A percentile compares a stretch with the other conserved stretches of the same genome.
Conservation (phyloP, 1,140 invertebrate genomes). For the Pantala flavescens region DNA sequence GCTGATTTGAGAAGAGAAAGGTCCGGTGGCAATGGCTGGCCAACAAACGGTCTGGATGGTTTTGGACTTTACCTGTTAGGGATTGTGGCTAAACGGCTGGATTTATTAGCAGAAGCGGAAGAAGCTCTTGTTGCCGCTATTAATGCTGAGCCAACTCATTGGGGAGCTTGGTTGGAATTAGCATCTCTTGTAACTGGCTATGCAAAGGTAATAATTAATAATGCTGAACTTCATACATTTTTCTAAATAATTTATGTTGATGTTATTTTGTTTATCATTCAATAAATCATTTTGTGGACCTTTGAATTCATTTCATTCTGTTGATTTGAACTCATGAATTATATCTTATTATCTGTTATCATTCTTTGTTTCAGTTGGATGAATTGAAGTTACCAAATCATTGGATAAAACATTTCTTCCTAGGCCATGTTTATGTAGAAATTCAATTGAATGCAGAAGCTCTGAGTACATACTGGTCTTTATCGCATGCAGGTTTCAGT, state of each 20-base stretch:
- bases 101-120: constrained; percentile 59
- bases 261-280: too few relatives aligned
- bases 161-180: constrained; percentile 92
- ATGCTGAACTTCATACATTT: too few relatives aligned
- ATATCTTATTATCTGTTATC: background rate
- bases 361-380: constrained; percentile 40
- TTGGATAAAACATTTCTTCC: constrained; percentile 92
- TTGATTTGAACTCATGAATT: too few relatives aligned
- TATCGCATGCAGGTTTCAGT: constrained; percentile 69
- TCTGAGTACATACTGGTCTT: constrained; percentile 63
- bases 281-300: too few relatives aligned
- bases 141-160: constrained; percentile 67
- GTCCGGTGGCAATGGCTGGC: background rate
- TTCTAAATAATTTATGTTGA: too few relatives aligned
- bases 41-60: constrained; percentile 47
- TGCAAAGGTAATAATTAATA: constrained; percentile 36
- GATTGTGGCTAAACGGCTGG: constrained; percentile 79
- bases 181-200: constrained; percentile 72
- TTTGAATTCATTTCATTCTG: too few relatives aligned
- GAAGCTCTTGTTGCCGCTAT: constrained; percentile 70
- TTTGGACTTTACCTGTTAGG: constrained; percentile 86
- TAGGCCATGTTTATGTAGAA: constrained; percentile 82
- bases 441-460: constrained; percentile 84
- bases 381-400: constrained; percentile 67
- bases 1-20: background rate